Conservation (phyloP, 1,140 invertebrate genomes). For the Megalonaias nervosa region DNA sequence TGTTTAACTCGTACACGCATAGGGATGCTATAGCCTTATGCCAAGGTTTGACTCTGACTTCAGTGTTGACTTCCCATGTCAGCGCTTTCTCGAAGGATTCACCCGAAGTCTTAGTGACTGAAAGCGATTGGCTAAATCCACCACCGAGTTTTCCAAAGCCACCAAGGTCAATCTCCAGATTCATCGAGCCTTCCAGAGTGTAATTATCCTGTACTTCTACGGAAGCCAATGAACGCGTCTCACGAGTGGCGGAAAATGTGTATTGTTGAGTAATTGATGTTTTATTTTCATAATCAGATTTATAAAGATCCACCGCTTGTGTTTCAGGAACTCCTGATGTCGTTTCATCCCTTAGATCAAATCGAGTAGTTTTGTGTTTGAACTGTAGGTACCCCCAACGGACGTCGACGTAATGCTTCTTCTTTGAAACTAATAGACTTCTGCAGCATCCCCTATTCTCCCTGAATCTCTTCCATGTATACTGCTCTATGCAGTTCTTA, state of each 20-base stretch:
- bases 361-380: conserved; percentile 17
- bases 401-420: conserved; percentile 21
- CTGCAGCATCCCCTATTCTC: conserved; percentile 1
- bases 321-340: not conserved
- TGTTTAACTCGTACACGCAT: conserved; percentile 18
- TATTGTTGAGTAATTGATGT: conserved; percentile 17
- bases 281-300: conserved; percentile 33
- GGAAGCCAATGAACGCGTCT: conserved; percentile 12
- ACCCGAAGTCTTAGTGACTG: conserved; percentile 27
- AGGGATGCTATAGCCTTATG: conserved; percentile 22
- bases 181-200: conserved; percentile 24
- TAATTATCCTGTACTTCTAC: conserved; percentile 40
- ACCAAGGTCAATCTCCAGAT: conserved; percentile 24
- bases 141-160: conserved; percentile 25
- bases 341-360: not conserved
- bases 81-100: conserved; percentile 19
- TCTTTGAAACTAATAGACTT: conserved; percentile 1
- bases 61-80: conserved; percentile 28
- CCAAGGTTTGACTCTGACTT: conserved; percentile 20
- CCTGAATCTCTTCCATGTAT: conserved; percentile 6
- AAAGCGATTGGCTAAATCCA: conserved; percentile 6
- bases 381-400: conserved; percentile 35
- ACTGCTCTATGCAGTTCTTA: conserved; percentile 14
- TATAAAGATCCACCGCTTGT: conserved; percentile 17
- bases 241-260: conserved; percentile 19